Percentiles rank a stretch among this genome's conserved stretches.
These are phyloP conservation scores for Plebejus argus DNA, from an alignment of 2,888 invertebrate species.

Conservation along the genomic window DNA sequence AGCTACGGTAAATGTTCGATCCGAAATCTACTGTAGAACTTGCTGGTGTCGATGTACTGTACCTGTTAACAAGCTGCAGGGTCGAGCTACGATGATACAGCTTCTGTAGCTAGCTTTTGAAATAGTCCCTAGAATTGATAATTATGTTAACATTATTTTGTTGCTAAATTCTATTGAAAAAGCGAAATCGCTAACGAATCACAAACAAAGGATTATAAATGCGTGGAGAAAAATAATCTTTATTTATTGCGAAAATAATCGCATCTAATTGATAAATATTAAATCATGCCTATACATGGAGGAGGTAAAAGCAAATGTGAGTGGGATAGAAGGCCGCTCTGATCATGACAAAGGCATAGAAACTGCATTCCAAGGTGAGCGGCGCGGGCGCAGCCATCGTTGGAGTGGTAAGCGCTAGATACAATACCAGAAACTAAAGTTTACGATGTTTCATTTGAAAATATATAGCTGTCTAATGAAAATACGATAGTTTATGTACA, in stretches of 20 bases:
- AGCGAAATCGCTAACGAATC: background rate
- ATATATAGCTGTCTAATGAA: background rate
- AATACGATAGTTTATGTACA: background rate
- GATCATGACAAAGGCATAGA: conserved; percentile 45
- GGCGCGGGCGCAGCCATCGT: conserved; percentile 29
- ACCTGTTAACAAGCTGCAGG: background rate
- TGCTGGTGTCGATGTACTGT: background rate
- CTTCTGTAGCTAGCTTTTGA: too few species aligned
- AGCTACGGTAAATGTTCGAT: too few species aligned
- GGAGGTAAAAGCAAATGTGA: conserved; percentile 38
- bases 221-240: conserved; percentile 13
- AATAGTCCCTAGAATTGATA: background rate
- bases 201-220: background rate
- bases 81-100: background rate
- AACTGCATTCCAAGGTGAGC: conserved; percentile 38
- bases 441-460: background rate
- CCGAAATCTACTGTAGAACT: background rate
- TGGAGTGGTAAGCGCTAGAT: background rate
- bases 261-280: conserved; percentile 3
- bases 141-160: background rate
- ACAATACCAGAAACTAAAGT: background rate
- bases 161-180: background rate
- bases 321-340: conserved; percentile 41
- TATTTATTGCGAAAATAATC: conserved; percentile 12
- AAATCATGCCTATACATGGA: conserved; percentile 19